Conservation (phyloP, 2,797 vertebrate species). For the Scolopax bukidnonensis region DNA sequence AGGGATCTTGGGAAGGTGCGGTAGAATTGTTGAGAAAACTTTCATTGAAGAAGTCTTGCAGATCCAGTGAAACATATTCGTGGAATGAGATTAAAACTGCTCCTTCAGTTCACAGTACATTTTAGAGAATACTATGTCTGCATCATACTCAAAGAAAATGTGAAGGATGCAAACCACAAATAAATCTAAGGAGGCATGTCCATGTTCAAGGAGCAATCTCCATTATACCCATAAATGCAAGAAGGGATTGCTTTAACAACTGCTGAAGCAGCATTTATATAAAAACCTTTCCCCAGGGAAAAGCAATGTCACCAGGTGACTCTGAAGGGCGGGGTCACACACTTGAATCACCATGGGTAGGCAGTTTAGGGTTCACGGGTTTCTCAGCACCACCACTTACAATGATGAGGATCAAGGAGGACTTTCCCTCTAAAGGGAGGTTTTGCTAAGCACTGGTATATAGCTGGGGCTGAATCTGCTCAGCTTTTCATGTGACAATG, state of each 20-base stretch:
- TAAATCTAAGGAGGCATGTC: neutral
- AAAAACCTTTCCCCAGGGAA: neutral
- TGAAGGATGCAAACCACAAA: neutral
- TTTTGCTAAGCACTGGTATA: fast-evolving
- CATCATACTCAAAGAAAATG: neutral
- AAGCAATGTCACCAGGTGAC: neutral
- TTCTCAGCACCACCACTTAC: neutral
- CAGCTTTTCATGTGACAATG: neutral
- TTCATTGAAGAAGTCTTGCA: neutral
- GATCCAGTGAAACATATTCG: neutral
- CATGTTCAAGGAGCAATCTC: neutral
- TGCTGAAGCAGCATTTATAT: neutral
- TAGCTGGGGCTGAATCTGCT: neutral
- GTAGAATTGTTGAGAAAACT: neutral
- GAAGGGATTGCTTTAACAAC: neutral
- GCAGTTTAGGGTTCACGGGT: neutral
- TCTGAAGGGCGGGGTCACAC: neutral
- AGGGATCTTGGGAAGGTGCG: neutral
- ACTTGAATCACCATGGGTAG: neutral
- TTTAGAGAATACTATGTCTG: neutral
- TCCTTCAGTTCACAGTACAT: neutral
- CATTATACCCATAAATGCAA: fast-evolving
- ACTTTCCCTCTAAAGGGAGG: neutral
- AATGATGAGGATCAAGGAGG: neutral
- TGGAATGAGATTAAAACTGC: neutral